Base-by-base conservation (phyloP, 2,797 vertebrate species). In the Mycteria americana region DNA sequence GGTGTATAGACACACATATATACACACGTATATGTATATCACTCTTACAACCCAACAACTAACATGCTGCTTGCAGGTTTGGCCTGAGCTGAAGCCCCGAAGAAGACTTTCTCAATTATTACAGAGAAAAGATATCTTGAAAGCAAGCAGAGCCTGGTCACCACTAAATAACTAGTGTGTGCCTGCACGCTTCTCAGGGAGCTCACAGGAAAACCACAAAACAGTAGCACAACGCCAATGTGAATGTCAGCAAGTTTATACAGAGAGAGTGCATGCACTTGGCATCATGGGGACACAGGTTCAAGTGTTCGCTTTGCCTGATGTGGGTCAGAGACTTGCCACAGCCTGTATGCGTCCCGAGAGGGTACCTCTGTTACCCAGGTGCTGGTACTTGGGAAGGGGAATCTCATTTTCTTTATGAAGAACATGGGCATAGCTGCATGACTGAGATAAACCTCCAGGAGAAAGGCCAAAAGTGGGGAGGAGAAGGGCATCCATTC, bases 181-280 rank as follows among this genome's bases (percentile, higher is more conserved):
- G 54, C n/a, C 41, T 43, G 18, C 30, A 18, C 6, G 4, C 39
- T 84, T 77, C 30, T 63, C 5, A 10, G 37, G 35, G 33, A 82
- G 57, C 62, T 90, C 79, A 25, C 43, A 82, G 23, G 18, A 85
- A 90, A 95, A 63, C 15, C 37, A 67, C 62, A 51, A 24, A 78
- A 50, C 28, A 31, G 60, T 48, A 68, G 48, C 50, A n/a, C 33
- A 23, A 45, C 5, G 1, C 35, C 35, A 41, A 2, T 1, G 7
- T 23, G 23, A 82, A 39, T 1, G 4, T 24, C 48, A 79, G 37
- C 25, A 50, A 85, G 16, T 43, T 70, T 24, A 30, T 2, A 54
- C 27, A 28, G 48, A 85, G 77, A 45, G 28, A 1, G 0, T 3
- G 12, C 33, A 15, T 0, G 2, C 18, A 19, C 11, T 45, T 45